phyloP scores from a whole-genome alignment of 2,797 vertebrate species.

The Microchirus variegatus region DNA sequence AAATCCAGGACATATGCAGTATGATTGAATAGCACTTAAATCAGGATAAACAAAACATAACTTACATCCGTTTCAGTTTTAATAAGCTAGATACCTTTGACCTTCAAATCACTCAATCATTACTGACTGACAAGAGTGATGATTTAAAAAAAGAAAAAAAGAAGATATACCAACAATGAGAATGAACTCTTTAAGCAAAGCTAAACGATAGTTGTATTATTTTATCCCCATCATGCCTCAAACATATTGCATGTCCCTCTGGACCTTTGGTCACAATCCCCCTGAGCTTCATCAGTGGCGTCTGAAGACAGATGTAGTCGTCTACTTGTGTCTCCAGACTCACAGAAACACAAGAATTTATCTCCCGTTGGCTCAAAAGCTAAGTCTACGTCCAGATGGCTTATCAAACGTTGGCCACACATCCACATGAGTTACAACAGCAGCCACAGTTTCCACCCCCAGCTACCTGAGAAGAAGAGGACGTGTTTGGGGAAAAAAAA shows the following conservation, averaged over 20 bases:
- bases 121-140: not conserved
- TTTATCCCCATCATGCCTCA: slow-evolving; percentile 3
- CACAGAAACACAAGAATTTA: slow-evolving; percentile 14
- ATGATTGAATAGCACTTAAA: not conserved
- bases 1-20: not conserved
- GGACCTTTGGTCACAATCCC: slow-evolving; percentile 5
- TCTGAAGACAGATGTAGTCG: slow-evolving; percentile 13
- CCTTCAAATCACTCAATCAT: not conserved
- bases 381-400: slow-evolving; percentile 4
- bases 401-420: slow-evolving; percentile 26
- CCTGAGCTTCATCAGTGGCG: slow-evolving; percentile 7
- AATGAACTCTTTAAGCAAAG: not conserved
- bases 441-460: slow-evolving; percentile 45
- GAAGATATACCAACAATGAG: not conserved
- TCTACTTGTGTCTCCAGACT: slow-evolving; percentile 5
- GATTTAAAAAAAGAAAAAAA: no score
- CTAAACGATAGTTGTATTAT: not conserved
- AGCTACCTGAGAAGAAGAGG: slow-evolving; percentile 17
- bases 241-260: slow-evolving; percentile 50
- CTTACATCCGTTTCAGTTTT: slow-evolving; percentile 1
- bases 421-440: slow-evolving; percentile 33
- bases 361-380: slow-evolving; percentile 4
- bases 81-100: not conserved
- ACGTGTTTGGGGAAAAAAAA: slow-evolving; percentile 17
- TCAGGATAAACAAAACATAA: not conserved